Evolutionary conservation across 2,797 vertebrate genomes (phyloP).

Genomic region (Leucoraja ocellata): DNA sequence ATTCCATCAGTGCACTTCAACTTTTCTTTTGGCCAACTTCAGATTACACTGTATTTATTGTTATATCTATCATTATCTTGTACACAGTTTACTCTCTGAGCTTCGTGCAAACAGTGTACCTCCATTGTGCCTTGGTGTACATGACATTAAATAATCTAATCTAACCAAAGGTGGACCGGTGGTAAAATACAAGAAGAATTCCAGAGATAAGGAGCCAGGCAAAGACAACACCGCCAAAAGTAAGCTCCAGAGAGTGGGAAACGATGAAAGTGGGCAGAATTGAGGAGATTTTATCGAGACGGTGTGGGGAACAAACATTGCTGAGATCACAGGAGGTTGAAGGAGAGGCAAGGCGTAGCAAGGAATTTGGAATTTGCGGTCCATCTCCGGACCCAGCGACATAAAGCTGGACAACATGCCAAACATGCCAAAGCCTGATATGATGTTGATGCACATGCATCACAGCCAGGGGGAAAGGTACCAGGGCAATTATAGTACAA

Average conservation of each 20-base stretch:
- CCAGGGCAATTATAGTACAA: too few species aligned
- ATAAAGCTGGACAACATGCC: neutral
- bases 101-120: too few species aligned
- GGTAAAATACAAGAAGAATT: neutral
- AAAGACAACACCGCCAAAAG: neutral
- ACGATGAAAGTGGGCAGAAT: too few species aligned
- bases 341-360: neutral
- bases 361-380: neutral
- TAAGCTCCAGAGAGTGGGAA: neutral
- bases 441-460: neutral
- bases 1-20: too few species aligned
- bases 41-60: too few species aligned
- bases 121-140: too few species aligned
- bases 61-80: too few species aligned
- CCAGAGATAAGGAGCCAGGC: too few species aligned
- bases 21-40: too few species aligned
- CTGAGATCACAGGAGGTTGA: neutral
- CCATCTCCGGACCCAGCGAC: neutral
- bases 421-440: neutral
- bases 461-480: neutral
- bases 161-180: neutral
- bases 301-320: neutral
- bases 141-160: too few species aligned
- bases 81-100: too few species aligned
- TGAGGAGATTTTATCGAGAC: too few species aligned